Percentiles rank a stretch among this genome's conserved stretches.
Evolutionary conservation across 1,140 invertebrate genomes (phyloP).

Genomic region (Oncopeltus fasciatus): DNA sequence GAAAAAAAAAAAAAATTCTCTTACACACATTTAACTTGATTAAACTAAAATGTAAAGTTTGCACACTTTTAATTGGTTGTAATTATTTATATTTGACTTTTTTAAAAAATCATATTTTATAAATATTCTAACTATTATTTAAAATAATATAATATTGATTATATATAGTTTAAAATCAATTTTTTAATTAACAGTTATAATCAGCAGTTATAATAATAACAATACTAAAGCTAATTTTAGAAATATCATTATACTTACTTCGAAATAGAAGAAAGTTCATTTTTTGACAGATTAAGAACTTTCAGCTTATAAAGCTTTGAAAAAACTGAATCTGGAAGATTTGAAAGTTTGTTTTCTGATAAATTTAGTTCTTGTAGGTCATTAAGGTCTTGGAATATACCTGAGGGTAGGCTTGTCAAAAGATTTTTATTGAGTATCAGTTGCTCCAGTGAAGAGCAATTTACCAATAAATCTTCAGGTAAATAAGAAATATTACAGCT

Average conservation of each 20-base stretch:
- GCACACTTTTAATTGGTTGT: background rate
- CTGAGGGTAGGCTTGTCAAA: slow-evolving; percentile 35
- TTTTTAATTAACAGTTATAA: no score
- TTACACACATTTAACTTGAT: no score
- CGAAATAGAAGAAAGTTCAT: slow-evolving; percentile 30
- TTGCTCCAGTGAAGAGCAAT: slow-evolving; percentile 36
- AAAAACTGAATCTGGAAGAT: slow-evolving; percentile 39
- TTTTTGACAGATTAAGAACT: slow-evolving; percentile 36
- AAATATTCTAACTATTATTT: no score
- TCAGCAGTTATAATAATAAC: no score
- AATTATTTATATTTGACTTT: no score
- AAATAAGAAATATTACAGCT: slow-evolving; percentile 35
- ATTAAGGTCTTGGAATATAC: slow-evolving; percentile 39
- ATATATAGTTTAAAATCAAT: no score
- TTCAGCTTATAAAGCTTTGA: slow-evolving; percentile 33
- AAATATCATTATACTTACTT: no score
- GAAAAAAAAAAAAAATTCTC: slow-evolving; percentile 24
- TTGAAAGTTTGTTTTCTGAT: slow-evolving; percentile 37
- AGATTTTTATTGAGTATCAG: slow-evolving; percentile 40
- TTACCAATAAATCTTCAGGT: slow-evolving; percentile 40
- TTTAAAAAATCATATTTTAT: no score
- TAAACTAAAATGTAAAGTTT: background rate
- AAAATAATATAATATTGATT: no score
- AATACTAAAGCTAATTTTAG: no score
- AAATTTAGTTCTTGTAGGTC: slow-evolving; percentile 39